Evolutionary conservation across 2,888 invertebrate genomes (phyloP).

Genomic region (Phyllotreta striolata): DNA sequence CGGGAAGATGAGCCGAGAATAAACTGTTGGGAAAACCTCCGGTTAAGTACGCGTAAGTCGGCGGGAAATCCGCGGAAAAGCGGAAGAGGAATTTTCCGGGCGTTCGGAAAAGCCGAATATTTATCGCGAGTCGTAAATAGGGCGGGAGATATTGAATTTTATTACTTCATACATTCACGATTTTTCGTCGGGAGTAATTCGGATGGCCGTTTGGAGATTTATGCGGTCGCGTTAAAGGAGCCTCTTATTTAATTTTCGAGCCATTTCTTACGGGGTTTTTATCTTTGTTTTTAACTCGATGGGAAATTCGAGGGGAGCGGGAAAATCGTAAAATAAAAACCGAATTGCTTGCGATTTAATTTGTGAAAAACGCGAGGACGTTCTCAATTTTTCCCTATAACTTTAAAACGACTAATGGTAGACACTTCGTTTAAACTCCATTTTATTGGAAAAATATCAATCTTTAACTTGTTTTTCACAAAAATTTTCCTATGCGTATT

Average conservation of each 20-base stretch:
- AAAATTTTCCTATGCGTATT: no score
- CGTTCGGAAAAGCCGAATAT: conserved; percentile 13
- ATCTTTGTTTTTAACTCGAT: conserved; percentile 1
- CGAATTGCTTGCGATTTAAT: no score
- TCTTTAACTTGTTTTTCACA: no score
- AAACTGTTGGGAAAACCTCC: no score
- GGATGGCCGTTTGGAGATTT: conserved; percentile 12
- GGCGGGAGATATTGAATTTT: conserved; percentile 23
- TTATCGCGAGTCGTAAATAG: conserved; percentile 26
- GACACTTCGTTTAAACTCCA: no score
- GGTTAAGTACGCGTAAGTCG: no score
- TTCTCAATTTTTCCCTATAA: no score
- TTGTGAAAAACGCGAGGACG: no score
- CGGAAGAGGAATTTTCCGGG: conserved; percentile 4
- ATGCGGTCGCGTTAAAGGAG: conserved; percentile 13
- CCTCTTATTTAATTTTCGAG: conserved; percentile 9
- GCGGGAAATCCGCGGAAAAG: conserved; percentile 1
- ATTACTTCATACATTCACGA: conserved; percentile 26
- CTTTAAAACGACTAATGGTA: no score
- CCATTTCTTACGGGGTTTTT: background rate
- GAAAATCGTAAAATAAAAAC: conserved; percentile 1
- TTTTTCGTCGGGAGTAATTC: conserved; percentile 18
- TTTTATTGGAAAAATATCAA: no score
- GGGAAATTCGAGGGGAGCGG: background rate
- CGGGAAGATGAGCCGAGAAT: no score